Evolutionary conservation across 1,140 invertebrate genomes (phyloP).

Genomic region (Tetragonula clypearis): DNA sequence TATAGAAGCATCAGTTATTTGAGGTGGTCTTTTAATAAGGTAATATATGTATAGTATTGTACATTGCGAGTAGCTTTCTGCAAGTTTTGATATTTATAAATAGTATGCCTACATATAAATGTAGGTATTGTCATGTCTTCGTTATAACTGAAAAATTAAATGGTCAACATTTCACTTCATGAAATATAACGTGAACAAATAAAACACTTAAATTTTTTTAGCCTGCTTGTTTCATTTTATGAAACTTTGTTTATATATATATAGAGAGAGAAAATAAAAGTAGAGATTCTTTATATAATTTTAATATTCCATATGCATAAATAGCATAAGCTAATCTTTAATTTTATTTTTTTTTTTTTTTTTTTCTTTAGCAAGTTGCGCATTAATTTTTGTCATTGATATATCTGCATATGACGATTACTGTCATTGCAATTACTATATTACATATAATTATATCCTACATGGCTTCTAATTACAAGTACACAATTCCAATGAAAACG

Average conservation of each 20-base stretch:
- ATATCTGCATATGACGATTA: conserved; percentile 21
- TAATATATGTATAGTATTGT: conserved; percentile 16
- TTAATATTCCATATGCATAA: background rate
- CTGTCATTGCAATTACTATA: conserved; percentile 9
- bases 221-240: conserved; percentile 7
- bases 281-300: background rate
- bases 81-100: background rate
- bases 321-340: conserved; percentile 4
- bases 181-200: background rate
- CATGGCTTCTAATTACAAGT: background rate
- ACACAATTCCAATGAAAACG: background rate
- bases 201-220: background rate
- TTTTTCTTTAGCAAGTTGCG: conserved; percentile 31
- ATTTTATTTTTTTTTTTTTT: background rate
- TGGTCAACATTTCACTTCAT: conserved; percentile 8
- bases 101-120: conserved; percentile 2
- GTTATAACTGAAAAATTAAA: background rate
- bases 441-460: conserved; percentile 3
- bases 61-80: conserved; percentile 20
- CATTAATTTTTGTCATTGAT: conserved; percentile 32
- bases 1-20: background rate
- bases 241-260: background rate
- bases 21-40: background rate
- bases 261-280: background rate
- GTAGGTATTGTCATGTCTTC: background rate